Conservation (phyloP, 1,140 invertebrate species). For the Mizuhopecten yessoensis region DNA sequence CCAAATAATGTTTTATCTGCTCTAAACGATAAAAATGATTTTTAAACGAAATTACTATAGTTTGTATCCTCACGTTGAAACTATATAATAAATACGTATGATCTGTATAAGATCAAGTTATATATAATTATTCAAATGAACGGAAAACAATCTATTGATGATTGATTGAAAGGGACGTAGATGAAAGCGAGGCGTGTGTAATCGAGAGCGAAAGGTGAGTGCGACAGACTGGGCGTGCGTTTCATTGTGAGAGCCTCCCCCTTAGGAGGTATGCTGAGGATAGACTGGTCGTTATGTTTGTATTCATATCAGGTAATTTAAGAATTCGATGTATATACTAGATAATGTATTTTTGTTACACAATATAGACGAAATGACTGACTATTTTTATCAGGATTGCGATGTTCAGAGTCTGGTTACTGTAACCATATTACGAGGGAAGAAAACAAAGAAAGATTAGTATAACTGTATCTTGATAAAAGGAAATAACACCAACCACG, state of each 20-base stretch:
- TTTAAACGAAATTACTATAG: too few relatives aligned
- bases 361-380: conserved; percentile 11
- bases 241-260: neutral
- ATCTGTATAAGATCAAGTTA: too few relatives aligned
- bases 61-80: too few relatives aligned
- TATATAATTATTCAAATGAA: too few relatives aligned
- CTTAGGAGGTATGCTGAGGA: conserved; percentile 7
- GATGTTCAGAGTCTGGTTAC: neutral
- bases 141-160: neutral
- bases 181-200: neutral
- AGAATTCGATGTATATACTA: conserved; percentile 32
- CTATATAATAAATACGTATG: too few relatives aligned
- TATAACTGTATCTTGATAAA: too few relatives aligned
- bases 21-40: too few relatives aligned
- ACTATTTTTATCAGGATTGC: neutral
- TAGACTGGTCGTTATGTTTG: neutral
- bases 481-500: too few relatives aligned
- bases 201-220: neutral
- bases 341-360: conserved; percentile 40
- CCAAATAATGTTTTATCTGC: too few relatives aligned
- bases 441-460: neutral
- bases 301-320: conserved; percentile 28
- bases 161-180: neutral
- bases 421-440: neutral
- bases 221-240: neutral